Evolutionary conservation across 2,113 vertebrate genomes (phyloP).

Genomic region (Hiodon alosoides): DNA sequence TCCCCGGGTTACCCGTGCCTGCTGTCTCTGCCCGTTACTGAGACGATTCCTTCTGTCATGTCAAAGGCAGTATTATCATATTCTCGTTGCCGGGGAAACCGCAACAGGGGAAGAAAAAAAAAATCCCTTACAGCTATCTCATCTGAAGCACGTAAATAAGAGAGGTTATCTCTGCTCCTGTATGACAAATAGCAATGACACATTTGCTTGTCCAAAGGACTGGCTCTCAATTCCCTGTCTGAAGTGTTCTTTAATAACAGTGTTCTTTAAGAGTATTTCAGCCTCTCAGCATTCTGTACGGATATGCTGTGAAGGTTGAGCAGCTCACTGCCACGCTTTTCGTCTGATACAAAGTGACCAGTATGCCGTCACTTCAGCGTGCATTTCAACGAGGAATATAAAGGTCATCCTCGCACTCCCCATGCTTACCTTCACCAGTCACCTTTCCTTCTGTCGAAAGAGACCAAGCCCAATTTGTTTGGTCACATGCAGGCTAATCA

Average conservation of each 20-base stretch:
- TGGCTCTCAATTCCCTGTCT: constrained; percentile 20
- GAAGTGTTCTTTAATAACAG: constrained; percentile 20
- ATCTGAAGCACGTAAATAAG: constrained; percentile 42
- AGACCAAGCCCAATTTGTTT: constrained; percentile 10
- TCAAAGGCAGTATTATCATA: constrained; percentile 47
- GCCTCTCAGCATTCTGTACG: background rate
- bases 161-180: constrained; percentile 40
- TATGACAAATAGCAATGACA: constrained; percentile 42
- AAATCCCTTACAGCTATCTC: constrained; percentile 33
- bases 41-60: constrained; percentile 41
- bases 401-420: background rate
- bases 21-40: constrained; percentile 68
- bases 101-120: constrained; percentile 34
- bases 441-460: constrained; percentile 9
- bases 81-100: constrained; percentile 46
- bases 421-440: background rate
- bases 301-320: constrained; percentile 1
- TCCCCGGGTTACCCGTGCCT: constrained; percentile 40
- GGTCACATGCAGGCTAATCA: constrained; percentile 9
- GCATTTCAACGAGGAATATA: constrained; percentile 11
- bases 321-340: constrained; percentile 18
- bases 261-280: constrained; percentile 15
- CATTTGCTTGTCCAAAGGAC: constrained; percentile 33
- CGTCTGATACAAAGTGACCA: constrained; percentile 11
- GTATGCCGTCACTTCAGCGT: constrained; percentile 25